A percentile compares a stretch with the other conserved stretches of the same genome.
These are phyloP conservation scores for Rhamnusium bicolor DNA, from an alignment of 2,888 invertebrate species.

Conservation along the genomic window DNA sequence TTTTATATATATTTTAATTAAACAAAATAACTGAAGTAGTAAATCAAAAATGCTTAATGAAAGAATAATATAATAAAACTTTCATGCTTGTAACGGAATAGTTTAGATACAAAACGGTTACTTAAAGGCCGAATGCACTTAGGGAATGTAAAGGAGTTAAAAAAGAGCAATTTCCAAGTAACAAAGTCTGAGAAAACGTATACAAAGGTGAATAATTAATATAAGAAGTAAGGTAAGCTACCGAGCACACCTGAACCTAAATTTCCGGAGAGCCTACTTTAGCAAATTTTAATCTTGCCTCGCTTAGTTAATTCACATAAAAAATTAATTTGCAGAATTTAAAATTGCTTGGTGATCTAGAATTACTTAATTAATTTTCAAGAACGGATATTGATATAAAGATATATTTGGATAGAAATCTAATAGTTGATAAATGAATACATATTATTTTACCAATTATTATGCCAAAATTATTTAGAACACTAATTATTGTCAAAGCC, in stretches of 20 bases:
- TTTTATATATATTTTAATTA: not conserved
- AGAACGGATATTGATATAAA: too few species aligned
- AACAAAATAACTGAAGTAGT: not conserved
- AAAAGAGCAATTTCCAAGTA: constrained; percentile 8
- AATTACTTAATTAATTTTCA: not conserved
- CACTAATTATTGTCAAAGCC: too few species aligned
- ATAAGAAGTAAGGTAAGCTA: not conserved
- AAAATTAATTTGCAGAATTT: not conserved
- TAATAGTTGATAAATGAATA: too few species aligned
- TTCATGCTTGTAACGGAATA: not conserved
- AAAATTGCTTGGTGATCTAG: not conserved
- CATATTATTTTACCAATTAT: too few species aligned
- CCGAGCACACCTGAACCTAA: not conserved
- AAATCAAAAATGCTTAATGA: not conserved
- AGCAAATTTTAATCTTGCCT: not conserved
- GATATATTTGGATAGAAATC: too few species aligned
- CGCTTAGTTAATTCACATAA: not conserved
- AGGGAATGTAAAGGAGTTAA: constrained; percentile 1
- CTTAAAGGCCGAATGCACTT: not conserved
- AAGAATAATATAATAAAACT: constrained; percentile 13
- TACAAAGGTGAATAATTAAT: constrained; percentile 8
- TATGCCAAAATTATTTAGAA: too few species aligned
- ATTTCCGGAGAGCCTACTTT: not conserved
- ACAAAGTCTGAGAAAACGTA: constrained; percentile 2
- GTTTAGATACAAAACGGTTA: constrained; percentile 1